phyloP scores from a whole-genome alignment of 64 coral and sea anemone species.

The Stichodactyla helianthus region DNA sequence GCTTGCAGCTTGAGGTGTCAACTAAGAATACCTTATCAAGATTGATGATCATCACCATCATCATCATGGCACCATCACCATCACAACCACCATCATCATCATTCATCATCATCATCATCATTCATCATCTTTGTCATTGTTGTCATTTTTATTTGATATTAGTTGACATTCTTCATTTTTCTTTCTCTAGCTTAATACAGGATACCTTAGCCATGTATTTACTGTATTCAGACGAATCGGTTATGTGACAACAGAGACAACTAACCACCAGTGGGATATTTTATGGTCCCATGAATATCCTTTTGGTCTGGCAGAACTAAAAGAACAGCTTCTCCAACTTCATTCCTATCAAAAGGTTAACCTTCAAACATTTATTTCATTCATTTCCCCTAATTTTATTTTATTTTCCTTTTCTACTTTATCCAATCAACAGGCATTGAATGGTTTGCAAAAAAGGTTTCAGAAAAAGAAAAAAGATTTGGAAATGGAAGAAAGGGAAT shows the following conservation, averaged over 20 bases:
- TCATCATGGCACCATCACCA: no score
- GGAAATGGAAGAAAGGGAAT: no score
- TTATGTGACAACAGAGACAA: slow-evolving; percentile 44
- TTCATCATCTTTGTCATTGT: not conserved
- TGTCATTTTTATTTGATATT: not conserved
- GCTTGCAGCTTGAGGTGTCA: no score
- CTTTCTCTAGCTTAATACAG: slow-evolving; percentile 51
- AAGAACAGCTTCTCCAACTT: slow-evolving; percentile 34
- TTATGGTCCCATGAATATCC: slow-evolving; percentile 97
- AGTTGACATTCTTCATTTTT: not conserved
- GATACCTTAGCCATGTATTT: slow-evolving; percentile 85
- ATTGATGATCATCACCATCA: no score
- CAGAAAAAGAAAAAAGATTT: not conserved
- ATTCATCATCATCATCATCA: not conserved
- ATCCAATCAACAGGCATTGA: not conserved
- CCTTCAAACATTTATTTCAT: not conserved
- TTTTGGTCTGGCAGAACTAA: slow-evolving; percentile 56
- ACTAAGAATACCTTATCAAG: no score
- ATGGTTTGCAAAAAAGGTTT: not conserved
- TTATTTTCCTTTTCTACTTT: not conserved
- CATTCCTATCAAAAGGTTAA: slow-evolving; percentile 86
- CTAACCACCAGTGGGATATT: slow-evolving; percentile 62
- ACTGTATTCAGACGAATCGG: slow-evolving; percentile 81
- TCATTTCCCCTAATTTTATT: not conserved
- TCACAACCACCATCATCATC: no score